These are phyloP conservation scores for Aviceda subcristata DNA, from an alignment of 2,113 vertebrate species.

Conservation along the genomic window DNA sequence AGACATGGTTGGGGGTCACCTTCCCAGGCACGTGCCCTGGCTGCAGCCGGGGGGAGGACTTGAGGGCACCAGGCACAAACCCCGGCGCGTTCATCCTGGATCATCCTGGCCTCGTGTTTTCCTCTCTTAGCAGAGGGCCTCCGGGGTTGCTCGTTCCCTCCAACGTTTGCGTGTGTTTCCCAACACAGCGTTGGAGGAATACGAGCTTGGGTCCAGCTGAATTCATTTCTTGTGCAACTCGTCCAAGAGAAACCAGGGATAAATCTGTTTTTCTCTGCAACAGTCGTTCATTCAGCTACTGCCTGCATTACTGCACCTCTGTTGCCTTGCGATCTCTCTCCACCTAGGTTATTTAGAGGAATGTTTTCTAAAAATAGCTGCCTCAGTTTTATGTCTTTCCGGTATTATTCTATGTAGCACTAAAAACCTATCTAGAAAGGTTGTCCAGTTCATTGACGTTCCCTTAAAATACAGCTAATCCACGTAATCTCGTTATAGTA, in stretches of 20 bases:
- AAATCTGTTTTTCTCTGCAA: not conserved
- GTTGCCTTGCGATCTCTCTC: not conserved
- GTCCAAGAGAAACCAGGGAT: not conserved
- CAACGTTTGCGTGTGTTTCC: rapidly evolving
- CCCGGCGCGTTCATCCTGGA: rapidly evolving
- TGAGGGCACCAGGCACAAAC: not conserved
- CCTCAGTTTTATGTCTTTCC: not conserved
- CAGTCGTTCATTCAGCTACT: rapidly evolving
- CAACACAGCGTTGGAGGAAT: not conserved
- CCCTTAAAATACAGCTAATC: constrained; percentile 32
- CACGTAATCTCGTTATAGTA: constrained; percentile 27
- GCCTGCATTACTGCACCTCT: not conserved
- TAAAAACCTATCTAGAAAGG: not conserved
- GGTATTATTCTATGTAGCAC: not conserved
- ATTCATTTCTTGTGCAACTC: not conserved
- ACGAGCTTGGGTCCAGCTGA: not conserved
- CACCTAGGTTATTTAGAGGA: not conserved
- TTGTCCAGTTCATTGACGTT: not conserved
- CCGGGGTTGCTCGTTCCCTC: not conserved
- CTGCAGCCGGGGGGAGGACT: not conserved
- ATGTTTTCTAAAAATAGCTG: not conserved
- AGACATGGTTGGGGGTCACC: rapidly evolving
- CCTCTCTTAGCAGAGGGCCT: rapidly evolving
- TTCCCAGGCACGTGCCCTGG: rapidly evolving
- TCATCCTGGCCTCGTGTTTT: not conserved